A percentile compares a stretch with the other conserved stretches of the same genome.
These are phyloP conservation scores for Hepsetus odoe DNA, from an alignment of 2,113 vertebrate species.

Conservation along the genomic window DNA sequence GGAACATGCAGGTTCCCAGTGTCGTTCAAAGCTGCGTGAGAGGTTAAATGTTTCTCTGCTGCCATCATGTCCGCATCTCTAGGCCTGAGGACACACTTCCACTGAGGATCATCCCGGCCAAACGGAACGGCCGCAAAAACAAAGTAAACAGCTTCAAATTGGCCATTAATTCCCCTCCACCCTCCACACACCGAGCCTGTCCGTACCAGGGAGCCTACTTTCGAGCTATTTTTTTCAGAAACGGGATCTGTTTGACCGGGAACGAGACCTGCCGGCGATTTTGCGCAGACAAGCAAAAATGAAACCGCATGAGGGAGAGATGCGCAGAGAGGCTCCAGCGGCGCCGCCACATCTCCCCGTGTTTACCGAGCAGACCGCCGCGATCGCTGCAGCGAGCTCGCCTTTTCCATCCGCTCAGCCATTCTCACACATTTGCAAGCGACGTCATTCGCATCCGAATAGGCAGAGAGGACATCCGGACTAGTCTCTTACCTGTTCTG, in stretches of 20 bases:
- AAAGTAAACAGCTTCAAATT: slow-evolving; percentile 5
- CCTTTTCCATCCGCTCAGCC: neutral
- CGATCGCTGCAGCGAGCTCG: neutral
- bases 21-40: neutral
- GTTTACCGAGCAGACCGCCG: slow-evolving; percentile 7
- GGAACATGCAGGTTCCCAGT: neutral
- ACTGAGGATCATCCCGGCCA: neutral
- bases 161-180: neutral
- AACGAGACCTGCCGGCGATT: slow-evolving; percentile 43
- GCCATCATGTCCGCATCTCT: neutral
- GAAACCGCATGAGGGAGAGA: slow-evolving; percentile 56
- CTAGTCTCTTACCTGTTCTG: slow-evolving; percentile 46
- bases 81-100: neutral
- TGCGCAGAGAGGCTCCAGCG: slow-evolving; percentile 67
- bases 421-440: neutral
- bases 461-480: neutral
- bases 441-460: slow-evolving; percentile 17
- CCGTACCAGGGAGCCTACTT: neutral
- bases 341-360: neutral
- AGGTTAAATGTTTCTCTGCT: neutral
- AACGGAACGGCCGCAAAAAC: slow-evolving; percentile 38
- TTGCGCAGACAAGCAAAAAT: slow-evolving; percentile 76
- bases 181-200: neutral
- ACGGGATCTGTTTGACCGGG: neutral
- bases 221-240: neutral